Conservation (phyloP, 2,888 invertebrate genomes). For the Rhogogaster chlorosoma region DNA sequence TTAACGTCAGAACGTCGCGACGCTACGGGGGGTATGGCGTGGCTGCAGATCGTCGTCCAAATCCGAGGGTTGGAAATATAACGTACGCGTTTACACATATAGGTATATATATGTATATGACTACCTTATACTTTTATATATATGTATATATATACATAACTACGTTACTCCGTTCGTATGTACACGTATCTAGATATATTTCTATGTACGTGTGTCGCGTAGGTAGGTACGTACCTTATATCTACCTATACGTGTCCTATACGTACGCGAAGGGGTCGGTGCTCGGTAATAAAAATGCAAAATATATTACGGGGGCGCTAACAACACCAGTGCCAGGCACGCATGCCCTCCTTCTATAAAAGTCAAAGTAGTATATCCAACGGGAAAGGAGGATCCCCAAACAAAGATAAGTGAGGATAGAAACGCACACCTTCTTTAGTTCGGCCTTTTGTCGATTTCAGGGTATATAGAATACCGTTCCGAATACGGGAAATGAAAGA, state of each 20-base stretch:
- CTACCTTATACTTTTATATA: not conserved
- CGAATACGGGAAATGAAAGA: not conserved
- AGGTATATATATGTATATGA: not conserved
- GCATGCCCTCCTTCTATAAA: slow-evolving; percentile 49
- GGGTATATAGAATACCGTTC: not conserved
- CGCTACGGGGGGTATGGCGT: slow-evolving; percentile 31
- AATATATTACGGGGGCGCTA: slow-evolving; percentile 66
- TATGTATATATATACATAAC: not conserved
- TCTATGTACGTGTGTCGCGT: not conserved
- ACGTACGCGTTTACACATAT: not conserved
- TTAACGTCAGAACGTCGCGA: slow-evolving; percentile 15
- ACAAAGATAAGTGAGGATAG: slow-evolving; percentile 32
- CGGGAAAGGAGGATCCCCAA: not conserved
- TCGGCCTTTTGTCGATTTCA: no score
- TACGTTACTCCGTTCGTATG: not conserved
- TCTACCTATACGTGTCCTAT: slow-evolving; percentile 25
- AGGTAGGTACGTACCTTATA: slow-evolving; percentile 1
- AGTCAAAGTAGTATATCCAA: slow-evolving; percentile 8
- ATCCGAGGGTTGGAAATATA: slow-evolving; percentile 2
- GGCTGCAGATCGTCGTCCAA: slow-evolving; percentile 35
- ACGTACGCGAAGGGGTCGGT: slow-evolving; percentile 58
- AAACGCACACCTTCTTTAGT: slow-evolving; percentile 12
- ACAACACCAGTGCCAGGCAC: slow-evolving; percentile 63
- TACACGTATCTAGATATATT: not conserved
- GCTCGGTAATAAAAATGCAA: slow-evolving; percentile 72